Percentiles rank a stretch among this genome's conserved stretches.
Evolutionary conservation across 2,888 invertebrate genomes (phyloP).

Genomic region (Zonitis immaculata): DNA sequence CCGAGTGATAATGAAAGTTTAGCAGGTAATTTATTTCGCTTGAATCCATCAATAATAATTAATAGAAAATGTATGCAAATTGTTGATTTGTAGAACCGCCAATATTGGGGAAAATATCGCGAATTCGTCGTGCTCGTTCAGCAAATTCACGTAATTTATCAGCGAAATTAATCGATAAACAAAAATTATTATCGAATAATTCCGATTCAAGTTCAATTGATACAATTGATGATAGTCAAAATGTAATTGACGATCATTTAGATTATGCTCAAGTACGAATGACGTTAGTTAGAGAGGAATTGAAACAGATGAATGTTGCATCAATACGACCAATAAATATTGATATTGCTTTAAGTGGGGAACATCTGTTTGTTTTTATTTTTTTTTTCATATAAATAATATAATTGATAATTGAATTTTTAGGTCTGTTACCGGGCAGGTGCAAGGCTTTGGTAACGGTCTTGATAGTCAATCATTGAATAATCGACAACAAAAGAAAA

Average conservation of each 20-base stretch:
- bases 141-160: constrained; percentile 49
- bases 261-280: constrained; percentile 42
- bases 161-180: constrained; percentile 41
- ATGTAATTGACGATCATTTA: constrained; percentile 18
- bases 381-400: neutral
- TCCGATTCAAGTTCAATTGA: constrained; percentile 43
- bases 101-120: constrained; percentile 62
- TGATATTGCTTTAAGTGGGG: constrained; percentile 38
- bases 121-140: constrained; percentile 63
- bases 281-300: constrained; percentile 37
- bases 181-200: constrained; percentile 29
- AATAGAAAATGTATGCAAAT: too few species aligned
- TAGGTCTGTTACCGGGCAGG: constrained; percentile 30
- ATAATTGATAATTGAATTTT: constrained; percentile 10
- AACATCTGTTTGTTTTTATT: constrained; percentile 34
- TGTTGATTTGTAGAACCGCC: constrained; percentile 53
- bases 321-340: constrained; percentile 41
- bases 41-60: neutral
- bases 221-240: constrained; percentile 21
- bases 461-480: constrained; percentile 35
- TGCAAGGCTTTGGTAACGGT: constrained; percentile 40
- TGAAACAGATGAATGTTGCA: constrained; percentile 26
- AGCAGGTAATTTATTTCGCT: constrained; percentile 45
- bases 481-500: constrained; percentile 31
- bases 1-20: constrained; percentile 64